Evolutionary conservation across 2,888 invertebrate genomes (phyloP).

Genomic region (Trilocha varians): DNA sequence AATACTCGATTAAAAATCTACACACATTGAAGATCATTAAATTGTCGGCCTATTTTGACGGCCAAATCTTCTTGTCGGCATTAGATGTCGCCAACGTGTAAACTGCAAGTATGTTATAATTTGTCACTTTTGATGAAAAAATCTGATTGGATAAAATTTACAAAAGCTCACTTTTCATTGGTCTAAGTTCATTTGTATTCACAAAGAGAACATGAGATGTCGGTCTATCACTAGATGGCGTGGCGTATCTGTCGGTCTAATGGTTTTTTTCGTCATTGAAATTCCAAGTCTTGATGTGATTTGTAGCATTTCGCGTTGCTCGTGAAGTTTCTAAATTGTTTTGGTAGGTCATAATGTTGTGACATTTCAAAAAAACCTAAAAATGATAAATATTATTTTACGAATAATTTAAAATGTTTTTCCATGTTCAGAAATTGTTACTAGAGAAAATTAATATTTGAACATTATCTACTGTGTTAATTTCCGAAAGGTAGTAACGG

Average conservation of each 20-base stretch:
- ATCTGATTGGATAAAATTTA: conserved; percentile 21
- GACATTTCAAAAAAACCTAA: neutral
- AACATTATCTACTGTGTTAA: neutral
- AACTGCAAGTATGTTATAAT: conserved; percentile 43
- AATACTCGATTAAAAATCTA: neutral
- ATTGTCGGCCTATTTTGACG: conserved; percentile 27
- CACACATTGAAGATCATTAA: neutral
- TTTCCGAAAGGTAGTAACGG: neutral
- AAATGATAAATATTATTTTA: no score
- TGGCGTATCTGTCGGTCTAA: conserved; percentile 44
- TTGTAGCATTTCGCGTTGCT: conserved; percentile 58
- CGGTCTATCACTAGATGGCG: conserved; percentile 45
- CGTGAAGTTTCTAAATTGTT: conserved; percentile 46
- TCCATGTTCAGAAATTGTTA: no score
- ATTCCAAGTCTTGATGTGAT: conserved; percentile 51
- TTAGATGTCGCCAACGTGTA: conserved; percentile 25
- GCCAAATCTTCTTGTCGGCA: conserved; percentile 32
- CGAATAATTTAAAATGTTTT: no score
- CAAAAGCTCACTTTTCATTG: conserved; percentile 17
- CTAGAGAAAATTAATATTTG: no score
- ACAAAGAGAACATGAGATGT: conserved; percentile 41
- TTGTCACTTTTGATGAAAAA: conserved; percentile 9
- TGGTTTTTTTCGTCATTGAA: conserved; percentile 55
- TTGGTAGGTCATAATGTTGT: conserved; percentile 51
- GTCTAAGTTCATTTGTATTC: neutral